Percentiles rank a stretch among this genome's conserved stretches.
Conservation (phyloP, 2,113 vertebrate species). For the Merops nubicus region DNA sequence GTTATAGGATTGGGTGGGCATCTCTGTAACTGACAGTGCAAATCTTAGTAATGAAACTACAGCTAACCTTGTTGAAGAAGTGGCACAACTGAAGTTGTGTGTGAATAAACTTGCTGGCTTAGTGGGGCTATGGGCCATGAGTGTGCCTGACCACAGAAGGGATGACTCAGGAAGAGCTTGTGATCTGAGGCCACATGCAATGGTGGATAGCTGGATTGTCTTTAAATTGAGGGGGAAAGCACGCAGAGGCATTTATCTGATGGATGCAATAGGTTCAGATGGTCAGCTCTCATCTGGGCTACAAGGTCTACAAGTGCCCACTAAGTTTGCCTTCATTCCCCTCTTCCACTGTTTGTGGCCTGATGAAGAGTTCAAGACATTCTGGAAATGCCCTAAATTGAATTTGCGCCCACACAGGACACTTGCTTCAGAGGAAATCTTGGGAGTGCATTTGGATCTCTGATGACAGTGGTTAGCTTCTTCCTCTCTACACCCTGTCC, state of each 20-base stretch:
- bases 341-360: not conserved
- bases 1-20: slow-evolving; percentile 24
- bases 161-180: rapidly evolving
- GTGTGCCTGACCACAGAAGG: not conserved
- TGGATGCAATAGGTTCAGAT: not conserved
- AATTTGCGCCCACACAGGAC: not conserved
- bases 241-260: not conserved
- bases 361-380: not conserved
- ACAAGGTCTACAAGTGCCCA: not conserved
- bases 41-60: slow-evolving; percentile 30
- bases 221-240: not conserved
- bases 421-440: not conserved
- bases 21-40: slow-evolving; percentile 24
- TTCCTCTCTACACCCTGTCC: not conserved
- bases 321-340: not conserved
- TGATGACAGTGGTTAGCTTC: not conserved
- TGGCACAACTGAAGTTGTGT: not conserved
- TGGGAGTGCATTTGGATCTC: not conserved
- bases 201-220: not conserved
- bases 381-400: not conserved
- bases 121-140: not conserved
- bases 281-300: not conserved
- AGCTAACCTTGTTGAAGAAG: slow-evolving; percentile 27
- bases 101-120: not conserved
- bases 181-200: not conserved